phyloP scores from a whole-genome alignment of 2,113 vertebrate species.

The Phalacrocorax carbo region DNA sequence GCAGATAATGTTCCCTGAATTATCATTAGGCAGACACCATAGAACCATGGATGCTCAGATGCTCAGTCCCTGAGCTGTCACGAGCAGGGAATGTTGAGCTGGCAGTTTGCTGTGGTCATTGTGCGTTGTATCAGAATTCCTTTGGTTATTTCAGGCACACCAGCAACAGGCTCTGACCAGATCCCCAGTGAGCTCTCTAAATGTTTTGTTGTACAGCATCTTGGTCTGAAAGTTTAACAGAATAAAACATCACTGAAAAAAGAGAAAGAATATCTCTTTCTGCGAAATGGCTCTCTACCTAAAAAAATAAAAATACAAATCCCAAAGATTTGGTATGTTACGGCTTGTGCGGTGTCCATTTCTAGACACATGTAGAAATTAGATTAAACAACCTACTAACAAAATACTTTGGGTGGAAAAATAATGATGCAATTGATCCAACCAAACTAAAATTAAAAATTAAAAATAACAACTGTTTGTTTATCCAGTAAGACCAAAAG shows the following conservation, averaged over 20 bases:
- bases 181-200: not conserved
- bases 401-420: not conserved
- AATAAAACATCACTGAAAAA: not conserved
- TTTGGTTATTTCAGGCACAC: not conserved
- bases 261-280: not conserved
- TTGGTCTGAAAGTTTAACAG: not conserved
- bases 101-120: not conserved
- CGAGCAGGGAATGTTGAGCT: not conserved
- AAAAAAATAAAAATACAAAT: not conserved
- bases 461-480: not conserved
- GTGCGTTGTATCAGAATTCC: not conserved
- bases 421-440: not conserved
- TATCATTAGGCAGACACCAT: not conserved
- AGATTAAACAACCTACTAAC: not conserved
- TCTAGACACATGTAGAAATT: not conserved
- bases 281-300: not conserved
- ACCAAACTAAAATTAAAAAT: not conserved
- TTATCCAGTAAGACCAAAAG: not conserved
- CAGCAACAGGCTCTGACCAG: not conserved
- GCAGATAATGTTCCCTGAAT: not conserved
- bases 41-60: not conserved
- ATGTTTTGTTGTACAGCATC: not conserved
- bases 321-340: not conserved
- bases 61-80: not conserved
- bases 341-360: not conserved